A percentile compares a stretch with the other conserved stretches of the same genome.
phyloP scores from a whole-genome alignment of 35 echinoderm and acorn worm genomes.

The Apostichopus japonicus region DNA sequence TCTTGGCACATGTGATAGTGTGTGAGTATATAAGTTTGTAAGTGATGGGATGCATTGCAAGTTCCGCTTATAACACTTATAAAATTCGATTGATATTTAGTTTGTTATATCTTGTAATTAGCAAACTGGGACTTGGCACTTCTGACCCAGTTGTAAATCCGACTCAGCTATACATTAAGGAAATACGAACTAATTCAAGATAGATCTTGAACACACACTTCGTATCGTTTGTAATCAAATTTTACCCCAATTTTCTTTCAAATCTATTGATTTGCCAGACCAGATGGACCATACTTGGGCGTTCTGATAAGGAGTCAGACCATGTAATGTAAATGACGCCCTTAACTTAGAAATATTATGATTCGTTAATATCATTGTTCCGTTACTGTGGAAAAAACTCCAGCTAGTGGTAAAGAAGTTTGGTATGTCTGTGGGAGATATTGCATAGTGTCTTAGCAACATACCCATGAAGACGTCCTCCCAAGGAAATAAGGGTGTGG shows the following conservation, averaged over 20 bases:
- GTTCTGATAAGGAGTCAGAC: not conserved
- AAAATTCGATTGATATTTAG: too few species aligned
- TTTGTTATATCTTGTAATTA: too few species aligned
- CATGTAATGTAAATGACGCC: conserved; percentile 13
- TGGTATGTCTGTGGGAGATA: conserved; percentile 22
- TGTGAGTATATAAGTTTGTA: too few species aligned
- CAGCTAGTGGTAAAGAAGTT: not conserved
- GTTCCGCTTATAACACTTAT: too few species aligned
- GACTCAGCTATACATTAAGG: too few species aligned
- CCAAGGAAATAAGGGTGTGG: conserved; percentile 57
- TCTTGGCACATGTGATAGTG: too few species aligned
- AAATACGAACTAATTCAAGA: too few species aligned
- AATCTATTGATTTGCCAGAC: not conserved
- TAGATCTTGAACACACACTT: too few species aligned
- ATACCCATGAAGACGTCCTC: conserved; percentile 75
- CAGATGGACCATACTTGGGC: conserved; percentile 9
- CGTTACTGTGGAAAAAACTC: conserved; percentile 25
- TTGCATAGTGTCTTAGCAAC: conserved; percentile 23
- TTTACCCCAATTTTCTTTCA: not conserved
- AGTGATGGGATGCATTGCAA: too few species aligned
- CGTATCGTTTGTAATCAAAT: too few species aligned
- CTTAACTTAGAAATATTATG: conserved; percentile 4
- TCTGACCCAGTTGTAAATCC: too few species aligned
- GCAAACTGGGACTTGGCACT: too few species aligned
- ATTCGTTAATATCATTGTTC: conserved; percentile 1